Conservation (phyloP, 1,140 invertebrate species). For the Eurosta solidaginis region DNA sequence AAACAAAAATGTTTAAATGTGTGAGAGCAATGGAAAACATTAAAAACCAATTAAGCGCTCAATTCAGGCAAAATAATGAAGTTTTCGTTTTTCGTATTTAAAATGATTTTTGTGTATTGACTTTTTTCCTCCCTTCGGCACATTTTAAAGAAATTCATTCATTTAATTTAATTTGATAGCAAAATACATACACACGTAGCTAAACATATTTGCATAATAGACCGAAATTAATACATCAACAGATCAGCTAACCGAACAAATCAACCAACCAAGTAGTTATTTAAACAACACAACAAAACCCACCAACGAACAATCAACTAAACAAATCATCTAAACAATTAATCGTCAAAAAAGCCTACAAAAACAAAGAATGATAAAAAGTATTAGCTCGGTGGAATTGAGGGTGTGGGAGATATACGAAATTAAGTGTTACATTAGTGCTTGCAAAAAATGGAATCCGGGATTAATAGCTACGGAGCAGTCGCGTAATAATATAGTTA, state of each 20-base stretch:
- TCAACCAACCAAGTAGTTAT: neutral
- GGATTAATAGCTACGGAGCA: no score
- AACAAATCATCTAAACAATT: neutral
- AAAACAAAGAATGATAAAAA: neutral
- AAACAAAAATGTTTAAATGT: neutral
- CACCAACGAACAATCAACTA: neutral
- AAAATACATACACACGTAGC: no score
- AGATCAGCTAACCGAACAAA: conserved; percentile 11
- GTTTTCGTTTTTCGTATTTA: neutral
- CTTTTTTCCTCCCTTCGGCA: neutral
- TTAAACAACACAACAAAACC: no score
- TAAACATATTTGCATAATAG: conserved; percentile 26
- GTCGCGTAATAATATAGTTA: no score
- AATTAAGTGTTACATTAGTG: no score
- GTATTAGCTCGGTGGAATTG: neutral
- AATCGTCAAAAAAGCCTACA: neutral
- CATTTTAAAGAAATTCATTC: conserved; percentile 19
- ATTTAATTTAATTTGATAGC: conserved; percentile 29
- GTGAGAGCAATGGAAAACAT: neutral
- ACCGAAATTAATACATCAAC: conserved; percentile 29
- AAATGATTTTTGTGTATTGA: conserved; percentile 11
- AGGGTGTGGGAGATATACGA: neutral
- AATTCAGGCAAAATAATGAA: conserved; percentile 29
- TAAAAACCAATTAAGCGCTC: conserved; percentile 28
- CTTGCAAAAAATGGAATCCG: no score